Base-by-base conservation (phyloP, 2,888 invertebrate species). In the Phyllotreta striolata region DNA sequence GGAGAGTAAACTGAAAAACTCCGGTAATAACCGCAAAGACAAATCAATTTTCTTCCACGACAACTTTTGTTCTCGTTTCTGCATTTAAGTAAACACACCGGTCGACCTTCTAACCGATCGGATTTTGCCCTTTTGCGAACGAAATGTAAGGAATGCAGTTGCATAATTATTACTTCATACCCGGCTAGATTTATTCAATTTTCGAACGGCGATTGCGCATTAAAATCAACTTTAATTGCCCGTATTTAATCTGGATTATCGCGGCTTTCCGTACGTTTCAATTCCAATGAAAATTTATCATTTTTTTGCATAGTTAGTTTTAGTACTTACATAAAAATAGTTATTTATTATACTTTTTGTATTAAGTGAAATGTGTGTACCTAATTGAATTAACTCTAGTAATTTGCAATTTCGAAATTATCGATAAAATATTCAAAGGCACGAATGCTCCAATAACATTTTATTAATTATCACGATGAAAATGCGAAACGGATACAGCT, bases 81-180 rank as follows among this genome's bases (percentile, higher is more conserved):
- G 12, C 14, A 35, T 51, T 51, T 51, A 51, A 51, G n/a, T 51
- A 51, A 51, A 51, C 12, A 9, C 12, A 58, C 60, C 51, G 35
- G 54, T 43, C 64, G 68, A 66, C 68, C 68, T 69, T 69, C 68
- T 43, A 58, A 10, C 49, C 60, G 65, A 66, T 62, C 72, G 72
- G 71, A 71, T 71, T 72, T 72, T 72, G 72, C 72, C 71, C 71
- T 71, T 58, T 72, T 72, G 66, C 65, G 52, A 67, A 68, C 66
- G 69, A 71, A 72, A 71, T 66, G 66, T 59, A 6, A 61, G 71
- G 72, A 72, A 72, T 72, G 72, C 70, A 66, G 71, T 72, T 72
- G 70, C 70, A 71, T 72, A 72, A 72, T 72, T 70, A 70, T 72
- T 70, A 67, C 72, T 64, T 70, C 69, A 70, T 67, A 72, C 66